Evolutionary conservation across 2,113 vertebrate species (phyloP), one percentile per base, ranked within the genome.

Genomic region (Diphyllodes magnificus): DNA sequence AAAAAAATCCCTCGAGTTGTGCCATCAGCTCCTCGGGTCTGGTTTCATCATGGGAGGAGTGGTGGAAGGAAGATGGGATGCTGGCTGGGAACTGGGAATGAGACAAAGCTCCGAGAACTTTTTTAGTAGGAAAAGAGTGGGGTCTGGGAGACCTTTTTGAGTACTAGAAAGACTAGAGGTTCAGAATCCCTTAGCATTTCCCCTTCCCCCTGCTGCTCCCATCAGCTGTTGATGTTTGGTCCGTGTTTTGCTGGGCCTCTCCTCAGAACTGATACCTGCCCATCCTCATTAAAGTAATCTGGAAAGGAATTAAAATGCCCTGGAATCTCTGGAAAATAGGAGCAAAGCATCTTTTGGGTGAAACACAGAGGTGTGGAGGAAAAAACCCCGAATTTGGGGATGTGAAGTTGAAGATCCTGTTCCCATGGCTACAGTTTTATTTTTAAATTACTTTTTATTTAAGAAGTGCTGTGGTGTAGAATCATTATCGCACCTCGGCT

Each of bases 381-480:
- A 71, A 73, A 51, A 3, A 3, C 2, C 2, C 42, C 44, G 82
- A 66, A 60, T 89, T 91, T 93, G 51, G 51, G 79, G 40, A 63
- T 60, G 56, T 40, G 63, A 70, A 89, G 22, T 73, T 78, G 90
- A 92, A 64, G 83, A 81, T 78, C 51, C 39, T 40, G 95, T 97
- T 97, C 85, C 94, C 93, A 92, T 97, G 88, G 53, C 79, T 94
- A 96, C 94, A 20, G 80, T 93, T 95, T 96, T 95, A 96, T 94
- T 96, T 96, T 96, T 92, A 90, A 96, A 73, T 94, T 77, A 86
- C 56, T 92, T 92, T 89, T 90, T 86, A 81, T 90, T 95, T 82
- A 40, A 91, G 88, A 75, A 85, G 39, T 63, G 18, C 85, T 64
- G 20, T 82, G 68, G 59, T 88, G 60, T 88, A 59, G 73, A 63